Evolutionary conservation across 1,140 invertebrate genomes (phyloP).

Genomic region (Lepidurus packardi): DNA sequence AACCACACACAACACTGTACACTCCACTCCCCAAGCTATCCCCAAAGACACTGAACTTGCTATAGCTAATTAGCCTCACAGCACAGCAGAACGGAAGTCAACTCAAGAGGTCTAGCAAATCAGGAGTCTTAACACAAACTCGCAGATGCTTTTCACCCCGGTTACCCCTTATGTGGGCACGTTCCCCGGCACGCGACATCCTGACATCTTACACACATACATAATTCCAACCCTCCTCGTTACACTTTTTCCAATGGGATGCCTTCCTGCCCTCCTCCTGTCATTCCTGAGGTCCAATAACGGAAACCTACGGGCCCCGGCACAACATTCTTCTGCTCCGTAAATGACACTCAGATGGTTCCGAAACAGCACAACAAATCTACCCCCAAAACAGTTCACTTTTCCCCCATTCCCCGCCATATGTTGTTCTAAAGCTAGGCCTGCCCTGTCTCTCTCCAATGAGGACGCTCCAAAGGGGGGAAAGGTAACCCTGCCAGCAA

Average conservation of each 20-base stretch:
- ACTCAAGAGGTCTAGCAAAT: background rate
- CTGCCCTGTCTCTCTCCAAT: too few relatives aligned
- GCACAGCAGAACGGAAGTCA: background rate
- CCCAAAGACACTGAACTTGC: background rate
- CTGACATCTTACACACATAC: conserved; percentile 23
- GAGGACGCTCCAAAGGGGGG: too few relatives aligned
- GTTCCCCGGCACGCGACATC: background rate
- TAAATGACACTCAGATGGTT: conserved; percentile 1
- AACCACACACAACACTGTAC: too few relatives aligned
- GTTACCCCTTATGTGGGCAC: background rate
- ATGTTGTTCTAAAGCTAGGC: background rate
- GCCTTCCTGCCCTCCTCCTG: conserved; percentile 1
- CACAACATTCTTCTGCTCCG: background rate
- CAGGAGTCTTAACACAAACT: background rate
- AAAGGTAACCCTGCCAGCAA: too few relatives aligned
- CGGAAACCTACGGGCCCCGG: background rate
- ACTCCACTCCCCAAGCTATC: too few relatives aligned
- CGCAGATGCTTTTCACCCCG: background rate
- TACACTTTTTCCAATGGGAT: background rate
- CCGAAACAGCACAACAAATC: background rate
- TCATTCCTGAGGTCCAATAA: background rate
- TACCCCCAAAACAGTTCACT: background rate
- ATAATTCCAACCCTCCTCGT: conserved; percentile 21
- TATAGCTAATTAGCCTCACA: background rate
- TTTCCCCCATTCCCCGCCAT: background rate